Conservation (phyloP, 2,113 vertebrate species). For the Muscicapa adusta region DNA sequence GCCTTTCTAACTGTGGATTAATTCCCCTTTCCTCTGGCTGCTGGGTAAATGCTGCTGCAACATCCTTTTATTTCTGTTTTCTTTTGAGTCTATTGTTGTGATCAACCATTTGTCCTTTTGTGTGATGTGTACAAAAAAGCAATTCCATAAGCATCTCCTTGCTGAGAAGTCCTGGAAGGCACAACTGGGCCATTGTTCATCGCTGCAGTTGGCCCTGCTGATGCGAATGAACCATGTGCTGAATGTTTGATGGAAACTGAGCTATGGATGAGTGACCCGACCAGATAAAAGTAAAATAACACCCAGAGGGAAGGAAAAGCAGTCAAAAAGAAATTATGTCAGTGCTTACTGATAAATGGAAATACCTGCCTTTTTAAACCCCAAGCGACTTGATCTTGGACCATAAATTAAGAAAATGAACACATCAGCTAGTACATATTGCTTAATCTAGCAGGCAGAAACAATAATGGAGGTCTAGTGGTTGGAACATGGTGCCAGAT, state of each 20-base stretch:
- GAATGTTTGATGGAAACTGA: not conserved
- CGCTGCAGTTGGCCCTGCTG: not conserved
- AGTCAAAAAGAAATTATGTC: not conserved
- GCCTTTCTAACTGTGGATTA: not conserved
- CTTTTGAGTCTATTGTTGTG: not conserved
- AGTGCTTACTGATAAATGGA: not conserved
- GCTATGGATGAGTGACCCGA: not conserved
- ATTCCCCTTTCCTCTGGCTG: not conserved
- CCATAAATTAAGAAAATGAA: not conserved
- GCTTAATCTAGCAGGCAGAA: not conserved
- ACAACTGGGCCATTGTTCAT: not conserved
- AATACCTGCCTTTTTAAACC: not conserved
- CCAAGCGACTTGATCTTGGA: not conserved
- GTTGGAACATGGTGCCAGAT: not conserved
- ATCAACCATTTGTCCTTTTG: not conserved
- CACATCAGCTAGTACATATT: not conserved
- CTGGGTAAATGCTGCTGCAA: not conserved
- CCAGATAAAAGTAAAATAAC: not conserved
- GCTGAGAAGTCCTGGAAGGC: not conserved
- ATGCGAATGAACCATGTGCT: not conserved
- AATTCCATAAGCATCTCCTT: not conserved
- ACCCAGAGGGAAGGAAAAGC: not conserved
- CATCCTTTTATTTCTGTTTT: not conserved
- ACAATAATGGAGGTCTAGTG: not conserved
- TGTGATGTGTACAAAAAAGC: not conserved